Base-by-base conservation (phyloP, 1,140 invertebrate genomes). In the Brachionus rotundiformis region DNA sequence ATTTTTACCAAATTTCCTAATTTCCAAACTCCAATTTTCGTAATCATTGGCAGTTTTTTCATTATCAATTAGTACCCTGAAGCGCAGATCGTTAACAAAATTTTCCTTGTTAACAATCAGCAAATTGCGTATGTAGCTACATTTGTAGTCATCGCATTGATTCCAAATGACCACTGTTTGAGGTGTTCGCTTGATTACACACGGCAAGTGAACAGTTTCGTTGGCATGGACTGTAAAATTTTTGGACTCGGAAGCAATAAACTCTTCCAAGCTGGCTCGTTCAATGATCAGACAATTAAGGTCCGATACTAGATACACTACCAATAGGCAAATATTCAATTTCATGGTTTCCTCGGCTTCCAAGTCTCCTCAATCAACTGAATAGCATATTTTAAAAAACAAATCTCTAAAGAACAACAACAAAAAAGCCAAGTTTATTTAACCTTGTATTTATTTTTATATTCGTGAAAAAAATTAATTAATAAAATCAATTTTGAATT, bases 51-150 rank as follows among this genome's bases (percentile, higher is more conserved):
- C 16, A 44, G 10, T 31, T 7, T 73, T 41, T 25, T 19, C 16
- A 25, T 73, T 73, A 11, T 73, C 68, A 63, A 23, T 25, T 11
- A 63, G 29, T 5, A 79, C 76, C 23, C 76, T 54, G 36, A 79
- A 79, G 29, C 76, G 29, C 3, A 79, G 23, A 63, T 79, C 76
- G 13, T 23, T 31, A 19, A 79, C 47, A 79, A 79, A 79, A 79
- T 79, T 79, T 39, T 79, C 76, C 36, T 63, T 79, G 47, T 79
- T 79, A 2, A 79, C 76, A 36, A 41, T 79, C 10, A 79, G 31
- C 36, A 59, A 59, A 33, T 54, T 79, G n/a, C 31, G 49, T 19
- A 79, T 19, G 49, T 25, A n/a, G 13, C 10, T 63, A 11, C 76
- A 79, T 8, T 33, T 41, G 19, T 44, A 2, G 13, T 79, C 76